Conservation (phyloP, 2,797 vertebrate genomes). For the Buphagus erythrorhynchus region DNA sequence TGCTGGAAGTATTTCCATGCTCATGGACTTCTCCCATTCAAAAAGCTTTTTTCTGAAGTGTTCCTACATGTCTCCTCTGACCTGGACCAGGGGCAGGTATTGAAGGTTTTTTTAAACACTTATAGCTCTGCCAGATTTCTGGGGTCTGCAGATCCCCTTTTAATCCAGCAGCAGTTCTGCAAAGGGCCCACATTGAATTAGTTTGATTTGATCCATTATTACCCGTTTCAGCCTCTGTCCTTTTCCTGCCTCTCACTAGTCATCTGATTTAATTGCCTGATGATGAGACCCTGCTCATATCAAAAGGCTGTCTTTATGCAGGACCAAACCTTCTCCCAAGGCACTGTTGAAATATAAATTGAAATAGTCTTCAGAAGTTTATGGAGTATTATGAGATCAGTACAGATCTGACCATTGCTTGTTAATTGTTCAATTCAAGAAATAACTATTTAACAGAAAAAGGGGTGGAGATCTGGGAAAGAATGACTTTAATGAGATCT, state of each 20-base stretch:
- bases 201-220: neutral
- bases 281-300: neutral
- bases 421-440: conserved; percentile 53
- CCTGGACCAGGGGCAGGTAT: neutral
- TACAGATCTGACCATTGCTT: conserved; percentile 32
- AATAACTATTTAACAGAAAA: conserved; percentile 26
- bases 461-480: neutral
- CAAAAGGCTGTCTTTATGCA: neutral
- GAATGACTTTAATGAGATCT: neutral
- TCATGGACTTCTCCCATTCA: neutral
- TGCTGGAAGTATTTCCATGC: neutral
- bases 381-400: conserved; percentile 9
- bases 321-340: neutral
- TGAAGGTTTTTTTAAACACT: neutral
- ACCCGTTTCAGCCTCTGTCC: neutral
- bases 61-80: neutral
- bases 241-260: neutral
- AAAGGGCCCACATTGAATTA: neutral
- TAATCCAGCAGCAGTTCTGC: neutral
- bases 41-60: neutral
- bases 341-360: conserved; percentile 12
- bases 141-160: neutral
- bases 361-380: conserved; percentile 32
- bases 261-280: conserved; percentile 4
- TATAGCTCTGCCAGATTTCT: neutral